Evolutionary conservation across 2,888 invertebrate species (phyloP), one percentile per base, ranked within the genome.

Genomic region (Eristalinus aeneus): DNA sequence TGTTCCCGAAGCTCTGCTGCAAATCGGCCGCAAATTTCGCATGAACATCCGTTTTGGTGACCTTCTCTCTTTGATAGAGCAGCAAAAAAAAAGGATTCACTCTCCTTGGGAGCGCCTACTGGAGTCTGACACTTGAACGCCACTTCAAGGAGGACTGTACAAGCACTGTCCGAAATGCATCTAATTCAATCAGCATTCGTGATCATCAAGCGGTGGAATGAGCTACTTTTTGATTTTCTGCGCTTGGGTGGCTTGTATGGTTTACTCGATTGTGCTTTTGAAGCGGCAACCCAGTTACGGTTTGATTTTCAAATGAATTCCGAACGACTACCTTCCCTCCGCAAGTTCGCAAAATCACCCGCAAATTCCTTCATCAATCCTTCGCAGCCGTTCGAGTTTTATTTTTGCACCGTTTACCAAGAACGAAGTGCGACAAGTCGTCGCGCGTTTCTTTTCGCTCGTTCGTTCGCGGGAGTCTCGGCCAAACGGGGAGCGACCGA

Each of bases 171-270:
- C 74, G 65, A 79, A 79, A 79, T 74, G 65, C 32, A 79, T 79
- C 79, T 84, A 84, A 84, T 84, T 84, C 79, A 79, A 84, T 84
- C 79, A 69, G 65, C 73, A 23, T 64, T 69, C 64, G 78, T 78
- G 77, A 72, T 76, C 46, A 54, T 60, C 22, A 60, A 32, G 1
- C 20, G 60, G 39, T 8, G 46, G 61, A 34, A 36, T 63, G 68
- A 61, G 69, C 23, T 76, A 69, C 76, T 61, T 76, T 61, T n/a
- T 82, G 65, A 69, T 69, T 46, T 79, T 11, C 27, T 4, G 20
- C 20, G 58, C 39, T 36, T 64, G 12, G 31, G 2, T 12, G 39
- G 16, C 36, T 72, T 39, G 1, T 75, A 32, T 4, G 67, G 53
- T 68, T 75, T 75, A 20, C 10, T 11, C 22, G 12, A 12, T 27